A percentile compares a stretch with the other conserved stretches of the same genome.
Conservation (phyloP, 2,888 invertebrate genomes). For the Reticulitermes lucifugus region DNA sequence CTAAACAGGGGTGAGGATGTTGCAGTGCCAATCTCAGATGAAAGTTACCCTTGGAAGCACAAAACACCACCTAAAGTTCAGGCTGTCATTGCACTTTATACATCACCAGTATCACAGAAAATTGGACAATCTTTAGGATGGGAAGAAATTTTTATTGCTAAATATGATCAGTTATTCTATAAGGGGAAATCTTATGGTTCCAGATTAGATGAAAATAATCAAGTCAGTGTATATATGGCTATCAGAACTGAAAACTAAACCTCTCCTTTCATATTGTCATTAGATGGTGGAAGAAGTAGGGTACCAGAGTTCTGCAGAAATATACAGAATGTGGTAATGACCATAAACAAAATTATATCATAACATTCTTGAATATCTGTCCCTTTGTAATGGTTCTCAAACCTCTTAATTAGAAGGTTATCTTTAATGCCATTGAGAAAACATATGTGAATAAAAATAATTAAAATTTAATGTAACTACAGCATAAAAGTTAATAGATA, state of each 20-base stretch:
- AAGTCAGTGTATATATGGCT: background rate
- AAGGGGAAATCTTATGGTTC: background rate
- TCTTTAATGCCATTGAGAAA: too few relatives aligned
- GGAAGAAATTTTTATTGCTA: background rate
- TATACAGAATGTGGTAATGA: too few relatives aligned
- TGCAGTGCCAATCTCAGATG: constrained; percentile 20
- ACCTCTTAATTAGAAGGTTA: too few relatives aligned
- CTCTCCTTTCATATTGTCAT: too few relatives aligned
- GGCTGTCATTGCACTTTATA: constrained; percentile 14
- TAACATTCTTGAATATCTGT: too few relatives aligned
- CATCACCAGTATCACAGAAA: constrained; percentile 17
- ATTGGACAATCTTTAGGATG: constrained; percentile 5
- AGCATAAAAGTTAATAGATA: too few relatives aligned
- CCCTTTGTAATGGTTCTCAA: too few relatives aligned
- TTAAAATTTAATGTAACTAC: too few relatives aligned
- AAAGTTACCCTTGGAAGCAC: constrained; percentile 8
- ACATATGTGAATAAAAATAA: too few relatives aligned
- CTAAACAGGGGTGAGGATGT: constrained; percentile 12
- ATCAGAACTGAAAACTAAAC: background rate
- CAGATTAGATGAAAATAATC: background rate
- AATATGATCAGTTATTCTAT: background rate
- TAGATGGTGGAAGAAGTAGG: too few relatives aligned
- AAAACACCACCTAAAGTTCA: background rate
- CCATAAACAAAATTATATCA: too few relatives aligned
- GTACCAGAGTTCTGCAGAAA: too few relatives aligned